A percentile compares a stretch with the other conserved stretches of the same genome.
These are phyloP conservation scores for Lathamus discolor DNA, from an alignment of 2,113 vertebrate species.

Conservation along the genomic window DNA sequence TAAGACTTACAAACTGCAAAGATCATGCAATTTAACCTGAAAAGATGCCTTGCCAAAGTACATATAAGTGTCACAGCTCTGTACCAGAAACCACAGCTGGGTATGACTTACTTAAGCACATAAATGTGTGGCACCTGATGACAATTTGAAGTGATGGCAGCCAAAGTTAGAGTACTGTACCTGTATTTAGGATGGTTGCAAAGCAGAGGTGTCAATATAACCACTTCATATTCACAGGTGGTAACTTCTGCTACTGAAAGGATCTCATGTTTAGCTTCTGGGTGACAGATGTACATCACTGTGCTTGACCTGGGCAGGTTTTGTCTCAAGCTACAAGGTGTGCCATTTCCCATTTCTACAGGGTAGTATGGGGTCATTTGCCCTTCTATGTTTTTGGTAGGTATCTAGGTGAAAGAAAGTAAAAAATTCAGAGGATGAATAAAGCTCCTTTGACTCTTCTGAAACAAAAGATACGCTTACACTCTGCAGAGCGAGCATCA, in stretches of 20 bases:
- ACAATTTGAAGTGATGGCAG: not conserved
- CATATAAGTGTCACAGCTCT: not conserved
- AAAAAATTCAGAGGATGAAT: not conserved
- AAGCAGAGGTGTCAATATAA: slow-evolving; percentile 94
- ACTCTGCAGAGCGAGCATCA: not conserved
- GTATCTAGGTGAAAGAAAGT: slow-evolving; percentile 70
- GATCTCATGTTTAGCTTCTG: slow-evolving; percentile 97
- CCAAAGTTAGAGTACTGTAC: slow-evolving; percentile 61
- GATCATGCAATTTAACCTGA: not conserved
- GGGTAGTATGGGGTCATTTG: slow-evolving; percentile 95
- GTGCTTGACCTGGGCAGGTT: slow-evolving; percentile 85
- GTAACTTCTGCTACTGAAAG: slow-evolving; percentile 94
- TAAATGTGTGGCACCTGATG: not conserved
- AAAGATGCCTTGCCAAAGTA: not conserved
- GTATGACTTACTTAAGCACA: not conserved
- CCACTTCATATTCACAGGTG: slow-evolving; percentile 97
- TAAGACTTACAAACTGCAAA: not conserved
- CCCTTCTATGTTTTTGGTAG: slow-evolving; percentile 94
- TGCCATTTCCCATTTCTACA: slow-evolving; percentile 91
- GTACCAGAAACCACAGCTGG: not conserved
- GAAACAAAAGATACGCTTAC: not conserved
- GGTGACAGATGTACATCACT: slow-evolving; percentile 95
- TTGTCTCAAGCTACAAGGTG: slow-evolving; percentile 89
- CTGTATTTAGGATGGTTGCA: slow-evolving; percentile 95
- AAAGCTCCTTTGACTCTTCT: not conserved